A percentile compares a stretch with the other conserved stretches of the same genome.
These are phyloP conservation scores for Hippasteria phrygiana DNA, from an alignment of 53 echinoderm and acorn worm genomes.

Conservation along the genomic window DNA sequence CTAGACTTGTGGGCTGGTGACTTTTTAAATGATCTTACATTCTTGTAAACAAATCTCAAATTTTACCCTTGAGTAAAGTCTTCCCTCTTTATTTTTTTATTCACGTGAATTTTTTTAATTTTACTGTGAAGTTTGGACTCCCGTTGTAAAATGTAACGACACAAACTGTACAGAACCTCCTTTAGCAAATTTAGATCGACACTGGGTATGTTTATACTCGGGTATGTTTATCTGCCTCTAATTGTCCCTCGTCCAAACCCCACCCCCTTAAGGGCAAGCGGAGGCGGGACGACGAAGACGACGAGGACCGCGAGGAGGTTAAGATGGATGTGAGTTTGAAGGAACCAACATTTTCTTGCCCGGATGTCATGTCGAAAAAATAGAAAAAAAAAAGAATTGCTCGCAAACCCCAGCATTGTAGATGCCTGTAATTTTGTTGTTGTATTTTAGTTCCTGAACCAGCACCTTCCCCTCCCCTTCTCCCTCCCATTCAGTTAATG, in stretches of 20 bases:
- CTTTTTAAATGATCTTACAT: too few relatives aligned
- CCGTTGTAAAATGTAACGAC: too few relatives aligned
- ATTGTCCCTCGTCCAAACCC: conserved; percentile 8
- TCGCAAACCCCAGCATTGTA: conserved; percentile 37
- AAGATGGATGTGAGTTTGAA: conserved; percentile 58
- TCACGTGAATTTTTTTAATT: too few relatives aligned
- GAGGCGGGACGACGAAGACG: conserved; percentile 44
- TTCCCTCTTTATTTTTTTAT: too few relatives aligned
- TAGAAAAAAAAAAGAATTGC: not conserved
- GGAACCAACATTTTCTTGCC: not conserved
- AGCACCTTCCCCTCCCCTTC: not conserved
- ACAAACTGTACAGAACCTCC: too few relatives aligned
- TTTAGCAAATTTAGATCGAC: too few relatives aligned
- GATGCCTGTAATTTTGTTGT: conserved; percentile 34
- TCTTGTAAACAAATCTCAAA: too few relatives aligned
- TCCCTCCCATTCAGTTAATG: conserved; percentile 4
- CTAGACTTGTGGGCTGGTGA: too few relatives aligned
- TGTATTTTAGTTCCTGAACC: conserved; percentile 15
- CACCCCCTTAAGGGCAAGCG: conserved; percentile 50
- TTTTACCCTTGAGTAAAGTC: too few relatives aligned
- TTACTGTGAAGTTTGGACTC: too few relatives aligned
- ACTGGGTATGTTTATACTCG: too few relatives aligned
- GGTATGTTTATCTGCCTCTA: too few relatives aligned
- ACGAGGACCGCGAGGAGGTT: conserved; percentile 56
- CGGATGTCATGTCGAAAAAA: conserved; percentile 19